Conservation (phyloP, 1,140 invertebrate genomes). For the Micrasema minimum region DNA sequence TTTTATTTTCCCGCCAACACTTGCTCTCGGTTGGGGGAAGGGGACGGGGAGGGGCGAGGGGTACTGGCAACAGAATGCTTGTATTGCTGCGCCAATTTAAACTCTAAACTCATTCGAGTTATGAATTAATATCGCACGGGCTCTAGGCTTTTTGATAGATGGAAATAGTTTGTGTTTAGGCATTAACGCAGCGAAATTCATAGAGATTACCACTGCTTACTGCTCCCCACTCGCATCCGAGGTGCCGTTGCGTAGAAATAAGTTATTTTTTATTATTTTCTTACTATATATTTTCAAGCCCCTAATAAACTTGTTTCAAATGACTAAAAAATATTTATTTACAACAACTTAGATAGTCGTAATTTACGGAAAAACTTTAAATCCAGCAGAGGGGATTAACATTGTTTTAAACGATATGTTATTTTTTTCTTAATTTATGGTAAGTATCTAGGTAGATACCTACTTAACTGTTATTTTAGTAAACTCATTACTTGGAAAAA, state of each 20-base stretch:
- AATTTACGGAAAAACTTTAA: no score
- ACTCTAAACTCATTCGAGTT: constrained; percentile 30
- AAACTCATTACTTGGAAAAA: no score
- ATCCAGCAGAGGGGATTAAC: no score
- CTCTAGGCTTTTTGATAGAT: constrained; percentile 50
- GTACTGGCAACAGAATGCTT: background rate
- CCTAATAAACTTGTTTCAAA: no score
- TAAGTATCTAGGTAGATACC: no score
- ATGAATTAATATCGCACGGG: constrained; percentile 39
- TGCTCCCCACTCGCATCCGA: background rate
- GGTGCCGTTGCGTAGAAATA: constrained; percentile 11
- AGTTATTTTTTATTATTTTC: constrained; percentile 12
- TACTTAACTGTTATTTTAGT: no score
- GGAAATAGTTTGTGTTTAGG: constrained; percentile 54
- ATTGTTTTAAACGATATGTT: no score
- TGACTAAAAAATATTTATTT: no score
- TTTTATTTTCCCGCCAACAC: constrained; percentile 39
- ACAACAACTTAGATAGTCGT: no score
- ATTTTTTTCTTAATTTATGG: no score
- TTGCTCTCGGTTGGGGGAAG: background rate
- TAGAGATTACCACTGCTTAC: constrained; percentile 32
- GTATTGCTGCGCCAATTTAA: constrained; percentile 20
- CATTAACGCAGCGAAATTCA: constrained; percentile 50
- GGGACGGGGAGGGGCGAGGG: background rate
- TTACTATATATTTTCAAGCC: constrained; percentile 3